Evolutionary conservation across 2,888 invertebrate genomes (phyloP).

Genomic region (Noctua fimbriata): DNA sequence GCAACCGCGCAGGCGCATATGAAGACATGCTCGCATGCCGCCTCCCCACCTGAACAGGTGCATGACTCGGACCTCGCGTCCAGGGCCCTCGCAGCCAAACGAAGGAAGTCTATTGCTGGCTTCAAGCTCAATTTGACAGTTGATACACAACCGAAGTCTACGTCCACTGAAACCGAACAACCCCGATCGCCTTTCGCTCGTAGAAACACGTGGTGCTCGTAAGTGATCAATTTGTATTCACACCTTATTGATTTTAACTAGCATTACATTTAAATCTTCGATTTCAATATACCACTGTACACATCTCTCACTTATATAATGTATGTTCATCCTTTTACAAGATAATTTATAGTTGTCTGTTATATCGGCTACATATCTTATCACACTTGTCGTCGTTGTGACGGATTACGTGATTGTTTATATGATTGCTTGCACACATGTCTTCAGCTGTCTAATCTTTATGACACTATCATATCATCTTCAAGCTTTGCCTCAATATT

Average conservation of each 20-base stretch:
- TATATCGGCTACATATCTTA: conserved; percentile 73
- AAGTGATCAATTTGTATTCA: conserved; percentile 74
- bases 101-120: conserved; percentile 87
- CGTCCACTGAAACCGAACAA: conserved; percentile 77
- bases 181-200: conserved; percentile 81
- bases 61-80: conserved; percentile 84
- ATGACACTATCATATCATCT: conserved; percentile 57
- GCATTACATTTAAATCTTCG: conserved; percentile 22
- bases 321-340: conserved; percentile 29
- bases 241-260: conserved; percentile 60
- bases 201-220: conserved; percentile 90
- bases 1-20: conserved; percentile 89
- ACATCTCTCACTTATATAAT: conserved; percentile 17
- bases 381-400: conserved; percentile 76
- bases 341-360: conserved; percentile 64
- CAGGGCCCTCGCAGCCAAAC: conserved; percentile 86
- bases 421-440: conserved; percentile 66
- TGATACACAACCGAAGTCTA: conserved; percentile 79
- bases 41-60: conserved; percentile 78
- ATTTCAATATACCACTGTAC: conserved; percentile 18
- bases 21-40: conserved; percentile 83
- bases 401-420: conserved; percentile 72
- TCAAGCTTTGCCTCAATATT: conserved; percentile 24
- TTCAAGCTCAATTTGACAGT: conserved; percentile 83
- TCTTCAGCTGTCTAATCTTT: conserved; percentile 66